phyloP scores from a whole-genome alignment of 2,888 invertebrate genomes.

The Lasioglossum oenotherae region DNA sequence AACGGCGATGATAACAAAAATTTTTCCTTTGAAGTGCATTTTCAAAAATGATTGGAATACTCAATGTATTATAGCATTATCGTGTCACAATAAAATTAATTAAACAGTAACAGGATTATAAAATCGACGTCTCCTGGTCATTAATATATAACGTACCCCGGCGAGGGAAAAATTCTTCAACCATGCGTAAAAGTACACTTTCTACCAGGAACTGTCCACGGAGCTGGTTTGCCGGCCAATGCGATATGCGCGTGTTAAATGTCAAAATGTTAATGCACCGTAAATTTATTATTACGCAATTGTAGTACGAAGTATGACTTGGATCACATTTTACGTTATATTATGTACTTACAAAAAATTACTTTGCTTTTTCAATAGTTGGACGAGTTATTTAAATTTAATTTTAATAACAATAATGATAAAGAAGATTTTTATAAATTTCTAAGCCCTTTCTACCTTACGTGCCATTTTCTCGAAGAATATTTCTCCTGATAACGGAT shows the following conservation, averaged over 20 bases:
- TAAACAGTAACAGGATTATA: neutral
- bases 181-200: conserved; percentile 75
- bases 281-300: conserved; percentile 37
- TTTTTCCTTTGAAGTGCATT: neutral
- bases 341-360: neutral
- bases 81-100: neutral
- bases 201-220: conserved; percentile 78
- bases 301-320: conserved; percentile 8
- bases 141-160: conserved; percentile 1
- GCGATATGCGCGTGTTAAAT: conserved; percentile 73
- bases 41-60: neutral
- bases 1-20: neutral
- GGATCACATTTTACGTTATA: neutral
- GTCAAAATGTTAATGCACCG: conserved; percentile 70
- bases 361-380: neutral
- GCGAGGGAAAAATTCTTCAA: conserved; percentile 65
- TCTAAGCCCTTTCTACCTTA: neutral
- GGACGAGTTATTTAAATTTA: neutral
- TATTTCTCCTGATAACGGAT: neutral
- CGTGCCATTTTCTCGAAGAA: neutral
- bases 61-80: neutral
- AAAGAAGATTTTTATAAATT: neutral
- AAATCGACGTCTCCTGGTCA: conserved; percentile 18
- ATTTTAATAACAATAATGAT: too few relatives aligned
- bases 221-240: conserved; percentile 75